These are phyloP conservation scores for Rhopilema esculentum DNA, from an alignment of 30 jellyfish, hydroid and myxozoan species.

Conservation along the genomic window DNA sequence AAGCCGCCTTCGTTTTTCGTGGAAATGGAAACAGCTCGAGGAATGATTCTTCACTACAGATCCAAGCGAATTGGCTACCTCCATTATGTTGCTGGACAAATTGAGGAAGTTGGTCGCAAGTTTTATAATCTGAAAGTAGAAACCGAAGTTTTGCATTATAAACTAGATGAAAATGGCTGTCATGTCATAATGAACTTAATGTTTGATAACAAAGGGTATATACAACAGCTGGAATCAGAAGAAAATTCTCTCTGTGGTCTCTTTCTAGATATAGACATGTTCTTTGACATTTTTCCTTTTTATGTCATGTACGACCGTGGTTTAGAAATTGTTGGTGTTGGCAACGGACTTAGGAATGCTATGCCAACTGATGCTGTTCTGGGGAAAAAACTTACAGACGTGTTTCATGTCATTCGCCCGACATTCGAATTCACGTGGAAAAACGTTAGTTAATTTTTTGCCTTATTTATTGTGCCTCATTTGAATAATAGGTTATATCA, in stretches of 20 bases:
- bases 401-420: constrained; percentile 70
- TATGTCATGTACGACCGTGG: constrained; percentile 41
- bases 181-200: constrained; percentile 46
- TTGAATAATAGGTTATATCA: too few relatives aligned
- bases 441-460: constrained; percentile 27
- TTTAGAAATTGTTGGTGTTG: constrained; percentile 36
- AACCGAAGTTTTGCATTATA: constrained; percentile 47
- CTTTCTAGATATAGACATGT: constrained; percentile 29
- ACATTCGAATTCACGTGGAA: constrained; percentile 66
- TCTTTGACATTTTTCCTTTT: constrained; percentile 73
- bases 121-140: constrained; percentile 58
- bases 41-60: constrained; percentile 64
- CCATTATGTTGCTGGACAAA: constrained; percentile 71
- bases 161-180: constrained; percentile 56
- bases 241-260: constrained; percentile 52
- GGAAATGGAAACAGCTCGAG: constrained; percentile 62
- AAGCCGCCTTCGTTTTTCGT: constrained; percentile 81
- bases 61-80: constrained; percentile 63
- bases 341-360: constrained; percentile 53
- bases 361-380: constrained; percentile 17
- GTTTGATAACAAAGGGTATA: constrained; percentile 64
- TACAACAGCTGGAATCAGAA: constrained; percentile 34
- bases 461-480: background rate
- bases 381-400: constrained; percentile 43
- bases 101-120: constrained; percentile 64